phyloP scores from a whole-genome alignment of 1,140 invertebrate genomes.

The Pogonognathellus flavescens region DNA sequence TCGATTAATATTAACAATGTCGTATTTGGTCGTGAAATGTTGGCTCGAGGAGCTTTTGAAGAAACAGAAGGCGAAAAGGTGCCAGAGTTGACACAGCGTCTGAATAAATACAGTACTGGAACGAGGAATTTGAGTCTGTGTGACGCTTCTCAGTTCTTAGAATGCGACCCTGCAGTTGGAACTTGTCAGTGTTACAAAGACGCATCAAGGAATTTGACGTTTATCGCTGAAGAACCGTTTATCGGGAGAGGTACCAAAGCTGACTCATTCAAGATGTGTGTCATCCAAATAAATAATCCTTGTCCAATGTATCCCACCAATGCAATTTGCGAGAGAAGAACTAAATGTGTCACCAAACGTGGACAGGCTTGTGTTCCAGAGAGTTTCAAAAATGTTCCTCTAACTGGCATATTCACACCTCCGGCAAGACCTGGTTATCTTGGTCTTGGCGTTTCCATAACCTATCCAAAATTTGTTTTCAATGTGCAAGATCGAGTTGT shows the following conservation, averaged over 20 bases:
- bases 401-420: background rate
- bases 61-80: background rate
- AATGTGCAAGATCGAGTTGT: background rate
- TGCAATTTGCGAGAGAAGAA: background rate
- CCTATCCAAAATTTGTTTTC: background rate
- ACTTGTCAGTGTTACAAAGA: background rate
- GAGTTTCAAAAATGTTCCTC: background rate
- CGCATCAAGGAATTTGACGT: background rate
- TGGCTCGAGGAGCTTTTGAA: conserved; percentile 8
- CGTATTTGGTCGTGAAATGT: conserved; percentile 10
- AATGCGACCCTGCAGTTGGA: background rate
- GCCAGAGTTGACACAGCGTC: background rate
- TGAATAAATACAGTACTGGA: background rate
- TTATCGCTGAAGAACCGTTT: background rate
- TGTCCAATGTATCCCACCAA: conserved; percentile 11
- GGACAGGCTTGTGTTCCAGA: background rate
- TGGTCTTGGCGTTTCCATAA: background rate
- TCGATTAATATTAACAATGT: background rate
- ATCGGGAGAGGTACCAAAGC: background rate
- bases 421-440: background rate
- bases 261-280: background rate
- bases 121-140: background rate
- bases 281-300: background rate
- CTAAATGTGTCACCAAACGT: background rate
- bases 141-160: background rate